Base-by-base conservation (phyloP, 1,140 invertebrate genomes). In the Matsumurasca onukii region DNA sequence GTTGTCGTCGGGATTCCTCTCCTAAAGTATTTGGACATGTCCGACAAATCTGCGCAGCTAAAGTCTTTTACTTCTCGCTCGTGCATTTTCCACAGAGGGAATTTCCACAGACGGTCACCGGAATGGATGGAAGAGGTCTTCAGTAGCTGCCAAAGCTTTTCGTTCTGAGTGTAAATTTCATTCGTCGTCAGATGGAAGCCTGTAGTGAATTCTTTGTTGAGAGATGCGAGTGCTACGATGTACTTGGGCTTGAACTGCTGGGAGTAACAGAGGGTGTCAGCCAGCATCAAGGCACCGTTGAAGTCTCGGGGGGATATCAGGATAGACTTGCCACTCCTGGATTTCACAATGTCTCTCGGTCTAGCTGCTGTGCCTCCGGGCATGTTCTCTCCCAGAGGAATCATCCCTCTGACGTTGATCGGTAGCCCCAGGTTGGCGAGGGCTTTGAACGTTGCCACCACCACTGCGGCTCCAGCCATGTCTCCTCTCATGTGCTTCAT, bases 311-410 rank as follows among this genome's bases (percentile, higher is more conserved):
- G 86, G 71, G 88, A 83, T 66, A 89, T 79, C 66, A 87, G 83
- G 66, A 89, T 87, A 31, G 82, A 84, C 77, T 88, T 88, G 13
- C 86, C 86, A 77, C 86, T 88, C 80, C 83, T 83, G n/a, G 86
- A 84, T 24, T 77, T 82, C 9, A 89, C 83, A 9, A 89, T 85
- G 78, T 89, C 87, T 15, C 87, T 86, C 27, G 87, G 86, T 75
- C 85, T 84, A 62, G 82, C 83, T 9, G 86, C 86, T 25, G 75
- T 78, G 29, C 86, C 83, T 70, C 86, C 83, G 1, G 85, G 84
- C 82, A 89, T 83, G 75, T 89, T 88, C 76, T 89, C 87, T 77
- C 81, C 83, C 9, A 89, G 75, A n/a, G 87, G 86, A 55, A 87
- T 85, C 27, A 80, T 55, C 39, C 77, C 80, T 66, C 79, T 81